Base-by-base conservation (phyloP, 1,140 invertebrate genomes). In the Drosophila neocordata region DNA sequence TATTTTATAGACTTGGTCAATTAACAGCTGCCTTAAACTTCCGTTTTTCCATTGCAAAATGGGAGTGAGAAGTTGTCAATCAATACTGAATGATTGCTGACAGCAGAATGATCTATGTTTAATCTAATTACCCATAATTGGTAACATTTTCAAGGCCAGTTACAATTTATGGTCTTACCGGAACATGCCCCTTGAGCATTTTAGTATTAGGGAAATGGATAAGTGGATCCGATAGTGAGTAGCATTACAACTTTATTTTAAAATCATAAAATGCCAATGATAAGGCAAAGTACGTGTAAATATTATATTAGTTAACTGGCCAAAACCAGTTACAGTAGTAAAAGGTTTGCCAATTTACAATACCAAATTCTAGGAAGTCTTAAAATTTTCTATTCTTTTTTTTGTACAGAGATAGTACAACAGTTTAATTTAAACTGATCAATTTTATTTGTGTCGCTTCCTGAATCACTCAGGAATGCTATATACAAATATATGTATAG, bases 21-120 rank as follows among this genome's bases (percentile, higher is more conserved):
- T 87, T 88, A 87, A 79, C 82, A 87, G 83, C 82, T 87, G 82
- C 65, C 75, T 51, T 11, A 27, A 60, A 87, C 79, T 87, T 87
- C 83, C 83, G 83, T 68, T 87, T 69, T 6, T 0, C 4, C 2
- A 6, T 31, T 31, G 11, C 13, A 48, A 48, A 18, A 48, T 7
- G 41, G 41, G 41, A 12, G 12, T 9, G 9, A 12, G 34, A 12
- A 48, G 41, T 48, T 48, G 41, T 48, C 41, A 48, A 48, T 48
- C 41, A 48, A 18, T 11, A 58, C 11, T 13, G 20, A 31, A 12
- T 15, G 65, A 56, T 20, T 24, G 41, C 41, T 59, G 73, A 82
- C 65, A 55, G 60, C 20, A 67, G 27, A 31, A 31, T 84, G 83
- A 85, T 87, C 58, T 78, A 85, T 75, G 51, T 20, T 18, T 9